These are phyloP conservation scores for Pteria penguin DNA, from an alignment of 2,888 invertebrate species.

Conservation along the genomic window DNA sequence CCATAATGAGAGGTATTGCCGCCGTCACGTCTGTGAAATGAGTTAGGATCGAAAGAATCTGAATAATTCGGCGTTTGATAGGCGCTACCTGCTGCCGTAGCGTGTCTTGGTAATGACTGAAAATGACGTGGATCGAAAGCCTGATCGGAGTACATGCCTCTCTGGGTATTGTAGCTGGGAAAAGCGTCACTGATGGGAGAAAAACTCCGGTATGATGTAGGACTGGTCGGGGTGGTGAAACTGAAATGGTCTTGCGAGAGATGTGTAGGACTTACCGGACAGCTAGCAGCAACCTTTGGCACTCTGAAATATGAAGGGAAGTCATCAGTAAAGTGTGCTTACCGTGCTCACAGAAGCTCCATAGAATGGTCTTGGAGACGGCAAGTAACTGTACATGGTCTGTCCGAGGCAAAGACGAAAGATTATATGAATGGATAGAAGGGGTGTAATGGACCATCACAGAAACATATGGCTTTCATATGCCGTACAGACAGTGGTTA, in stretches of 20 bases:
- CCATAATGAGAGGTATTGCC: constrained; percentile 23
- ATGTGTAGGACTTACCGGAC: constrained; percentile 54
- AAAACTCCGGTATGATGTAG: constrained; percentile 38
- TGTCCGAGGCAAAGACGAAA: no score
- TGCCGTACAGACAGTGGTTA: no score
- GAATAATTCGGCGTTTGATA: constrained; percentile 5
- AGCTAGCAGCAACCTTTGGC: constrained; percentile 41
- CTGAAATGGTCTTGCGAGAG: constrained; percentile 38
- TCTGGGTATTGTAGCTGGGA: constrained; percentile 21
- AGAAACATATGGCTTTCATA: no score
- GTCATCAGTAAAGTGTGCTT: not conserved
- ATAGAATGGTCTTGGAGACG: not conserved
- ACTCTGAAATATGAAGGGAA: constrained; percentile 43
- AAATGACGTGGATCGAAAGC: constrained; percentile 36
- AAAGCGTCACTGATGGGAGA: constrained; percentile 36
- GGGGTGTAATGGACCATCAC: no score
- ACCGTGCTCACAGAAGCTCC: not conserved
- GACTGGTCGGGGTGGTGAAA: constrained; percentile 31
- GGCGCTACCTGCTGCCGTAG: constrained; percentile 13
- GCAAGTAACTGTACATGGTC: not conserved
- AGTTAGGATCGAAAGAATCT: constrained; percentile 24
- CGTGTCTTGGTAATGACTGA: constrained; percentile 40
- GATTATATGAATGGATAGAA: no score
- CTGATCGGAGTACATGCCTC: constrained; percentile 32
- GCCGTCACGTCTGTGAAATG: constrained; percentile 28